phyloP scores from a whole-genome alignment of 2,888 invertebrate genomes.

The Eugnorisma glareosa region DNA sequence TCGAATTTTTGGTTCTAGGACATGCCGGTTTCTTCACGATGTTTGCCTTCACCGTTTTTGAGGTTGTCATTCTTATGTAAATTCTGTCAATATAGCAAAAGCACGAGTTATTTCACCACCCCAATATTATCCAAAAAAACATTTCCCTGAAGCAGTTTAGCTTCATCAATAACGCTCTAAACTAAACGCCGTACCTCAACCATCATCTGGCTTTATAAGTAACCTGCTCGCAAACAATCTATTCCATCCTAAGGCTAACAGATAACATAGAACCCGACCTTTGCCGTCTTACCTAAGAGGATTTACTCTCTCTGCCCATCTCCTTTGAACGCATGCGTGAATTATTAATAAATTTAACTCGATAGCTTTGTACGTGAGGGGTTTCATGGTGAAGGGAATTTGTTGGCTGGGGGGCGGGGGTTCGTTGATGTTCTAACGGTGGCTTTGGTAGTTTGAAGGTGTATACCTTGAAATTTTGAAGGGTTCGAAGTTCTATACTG shows the following conservation, averaged over 20 bases:
- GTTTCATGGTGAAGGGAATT: slow-evolving; percentile 8
- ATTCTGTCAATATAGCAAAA: not conserved
- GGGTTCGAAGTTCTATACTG: not conserved
- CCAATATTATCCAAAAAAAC: not conserved
- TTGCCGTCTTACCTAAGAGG: slow-evolving; percentile 42
- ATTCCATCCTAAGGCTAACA: slow-evolving; percentile 11
- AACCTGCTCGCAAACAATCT: slow-evolving; percentile 36
- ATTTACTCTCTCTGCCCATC: slow-evolving; percentile 38
- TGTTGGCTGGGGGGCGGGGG: not conserved
- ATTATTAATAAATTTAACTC: slow-evolving; percentile 48
- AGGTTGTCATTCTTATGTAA: too few species aligned
- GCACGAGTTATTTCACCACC: not conserved
- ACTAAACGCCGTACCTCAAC: not conserved
- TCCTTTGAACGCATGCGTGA: slow-evolving; percentile 48
- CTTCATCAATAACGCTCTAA: not conserved
- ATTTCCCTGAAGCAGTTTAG: not conserved
- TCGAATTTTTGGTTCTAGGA: too few species aligned
- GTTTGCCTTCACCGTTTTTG: too few species aligned
- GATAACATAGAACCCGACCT: slow-evolving; percentile 54
- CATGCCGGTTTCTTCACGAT: too few species aligned
- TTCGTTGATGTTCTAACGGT: not conserved
- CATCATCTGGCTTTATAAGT: slow-evolving; percentile 38
- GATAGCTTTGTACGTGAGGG: slow-evolving; percentile 23
- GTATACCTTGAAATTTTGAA: not conserved
- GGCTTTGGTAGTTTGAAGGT: not conserved